phyloP scores from a whole-genome alignment of 2,113 vertebrate genomes.

The Trichomycterus rosablanca region DNA sequence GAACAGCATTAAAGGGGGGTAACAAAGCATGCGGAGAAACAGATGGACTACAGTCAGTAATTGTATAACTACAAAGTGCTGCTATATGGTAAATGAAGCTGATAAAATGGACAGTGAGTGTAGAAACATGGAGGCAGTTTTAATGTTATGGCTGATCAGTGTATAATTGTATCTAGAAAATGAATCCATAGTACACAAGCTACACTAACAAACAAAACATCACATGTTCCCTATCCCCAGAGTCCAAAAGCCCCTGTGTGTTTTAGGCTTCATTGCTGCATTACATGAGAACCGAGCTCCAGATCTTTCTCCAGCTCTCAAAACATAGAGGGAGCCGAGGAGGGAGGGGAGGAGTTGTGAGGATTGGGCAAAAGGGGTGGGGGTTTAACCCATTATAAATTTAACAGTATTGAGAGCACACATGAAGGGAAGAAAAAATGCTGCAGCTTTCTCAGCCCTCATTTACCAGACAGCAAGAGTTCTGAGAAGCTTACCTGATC shows the following conservation, averaged over 20 bases:
- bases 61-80: too few relatives aligned
- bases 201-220: too few relatives aligned
- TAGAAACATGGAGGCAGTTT: too few relatives aligned
- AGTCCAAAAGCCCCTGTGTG: neutral
- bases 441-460: neutral
- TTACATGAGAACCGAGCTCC: constrained; percentile 10
- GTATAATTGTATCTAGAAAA: too few relatives aligned
- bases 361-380: neutral
- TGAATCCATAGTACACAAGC: too few relatives aligned
- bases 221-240: neutral
- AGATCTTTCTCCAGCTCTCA: constrained; percentile 9
- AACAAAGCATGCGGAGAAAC: too few relatives aligned
- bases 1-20: too few relatives aligned
- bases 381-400: constrained; percentile 2
- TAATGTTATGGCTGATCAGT: too few relatives aligned
- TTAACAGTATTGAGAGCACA: constrained; percentile 17
- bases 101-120: too few relatives aligned
- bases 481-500: neutral
- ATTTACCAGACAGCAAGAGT: neutral
- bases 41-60: too few relatives aligned
- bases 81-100: too few relatives aligned
- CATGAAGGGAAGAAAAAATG: neutral
- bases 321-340: neutral
- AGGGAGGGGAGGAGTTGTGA: neutral
- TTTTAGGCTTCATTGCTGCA: neutral